Conservation (phyloP, 2,888 invertebrate species). For the Metallyticus violacea region DNA sequence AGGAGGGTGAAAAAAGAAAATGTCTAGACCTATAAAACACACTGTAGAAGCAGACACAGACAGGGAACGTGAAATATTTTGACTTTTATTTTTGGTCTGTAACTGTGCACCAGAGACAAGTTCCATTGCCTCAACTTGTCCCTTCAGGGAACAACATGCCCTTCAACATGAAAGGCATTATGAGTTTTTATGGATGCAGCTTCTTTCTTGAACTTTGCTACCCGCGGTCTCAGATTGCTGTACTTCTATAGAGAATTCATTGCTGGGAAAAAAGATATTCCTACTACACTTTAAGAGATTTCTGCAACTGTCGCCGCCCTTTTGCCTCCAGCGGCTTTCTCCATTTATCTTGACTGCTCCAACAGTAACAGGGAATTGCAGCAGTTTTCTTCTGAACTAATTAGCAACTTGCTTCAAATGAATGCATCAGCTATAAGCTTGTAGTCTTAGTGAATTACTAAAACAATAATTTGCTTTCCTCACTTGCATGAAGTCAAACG, state of each 20-base stretch:
- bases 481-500: too few species aligned
- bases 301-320: too few species aligned
- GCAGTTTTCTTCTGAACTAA: too few species aligned
- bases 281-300: neutral
- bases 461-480: too few species aligned
- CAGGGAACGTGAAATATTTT: neutral
- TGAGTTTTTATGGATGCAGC: neutral
- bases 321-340: too few species aligned
- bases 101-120: neutral
- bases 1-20: neutral
- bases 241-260: too few species aligned
- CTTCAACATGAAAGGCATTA: neutral
- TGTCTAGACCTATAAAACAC: neutral
- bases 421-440: too few species aligned
- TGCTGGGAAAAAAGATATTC: neutral
- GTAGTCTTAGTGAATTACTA: too few species aligned
- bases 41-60: neutral
- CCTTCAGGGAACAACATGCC: neutral
- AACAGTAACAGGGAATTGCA: too few species aligned
- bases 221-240: too few species aligned
- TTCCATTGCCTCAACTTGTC: neutral
- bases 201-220: neutral
- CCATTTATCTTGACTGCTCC: too few species aligned
- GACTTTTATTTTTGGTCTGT: neutral
- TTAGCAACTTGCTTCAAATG: too few species aligned